These are phyloP conservation scores for Crotalus helleri DNA, from an alignment of 2,113 vertebrate genomes.

Conservation along the genomic window DNA sequence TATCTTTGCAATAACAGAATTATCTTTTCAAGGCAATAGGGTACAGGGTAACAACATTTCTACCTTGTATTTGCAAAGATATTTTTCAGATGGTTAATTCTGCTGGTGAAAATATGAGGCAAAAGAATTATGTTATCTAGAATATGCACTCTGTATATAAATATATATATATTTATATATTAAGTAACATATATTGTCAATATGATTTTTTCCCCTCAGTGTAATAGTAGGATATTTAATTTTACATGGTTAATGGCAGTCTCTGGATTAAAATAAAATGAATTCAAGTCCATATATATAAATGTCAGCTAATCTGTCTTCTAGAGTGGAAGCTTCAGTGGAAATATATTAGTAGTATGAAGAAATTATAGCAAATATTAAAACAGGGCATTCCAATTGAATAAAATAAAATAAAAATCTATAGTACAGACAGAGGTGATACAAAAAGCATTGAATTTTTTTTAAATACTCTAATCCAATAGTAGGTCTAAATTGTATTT, in stretches of 20 bases:
- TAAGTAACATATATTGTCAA: no score
- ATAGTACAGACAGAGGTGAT: neutral
- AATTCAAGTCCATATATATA: neutral
- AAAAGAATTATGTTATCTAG: neutral
- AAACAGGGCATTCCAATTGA: neutral
- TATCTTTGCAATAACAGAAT: neutral
- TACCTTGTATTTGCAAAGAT: neutral
- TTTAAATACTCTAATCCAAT: neutral
- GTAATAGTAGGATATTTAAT: neutral
- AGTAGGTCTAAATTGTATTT: conserved; percentile 14
- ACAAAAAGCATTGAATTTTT: neutral
- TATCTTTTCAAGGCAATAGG: neutral
- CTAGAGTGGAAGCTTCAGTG: neutral
- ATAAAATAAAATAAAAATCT: neutral
- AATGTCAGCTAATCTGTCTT: neutral
- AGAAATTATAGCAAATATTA: conserved; percentile 13
- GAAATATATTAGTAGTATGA: neutral
- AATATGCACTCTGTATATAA: neutral
- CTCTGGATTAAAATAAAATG: neutral
- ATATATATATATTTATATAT: no score
- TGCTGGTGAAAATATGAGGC: neutral
- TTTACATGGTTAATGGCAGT: neutral
- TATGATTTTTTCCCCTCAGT: neutral
- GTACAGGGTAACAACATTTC: neutral
- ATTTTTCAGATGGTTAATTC: neutral